phyloP scores from a whole-genome alignment of 1,140 invertebrate genomes.

The Bombus balteatus region DNA sequence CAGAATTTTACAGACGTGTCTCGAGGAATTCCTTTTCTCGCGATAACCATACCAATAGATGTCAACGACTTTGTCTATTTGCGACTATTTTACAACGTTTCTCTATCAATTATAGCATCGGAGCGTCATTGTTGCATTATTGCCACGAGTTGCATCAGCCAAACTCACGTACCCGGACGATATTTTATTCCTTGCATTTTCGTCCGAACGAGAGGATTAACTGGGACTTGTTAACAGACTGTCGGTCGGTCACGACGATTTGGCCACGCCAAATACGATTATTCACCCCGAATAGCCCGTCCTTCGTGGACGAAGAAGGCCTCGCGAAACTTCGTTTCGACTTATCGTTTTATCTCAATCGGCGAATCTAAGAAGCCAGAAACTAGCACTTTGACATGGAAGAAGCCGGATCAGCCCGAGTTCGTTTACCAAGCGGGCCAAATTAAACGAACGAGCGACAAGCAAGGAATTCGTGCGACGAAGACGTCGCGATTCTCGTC shows the following conservation, averaged over 20 bases:
- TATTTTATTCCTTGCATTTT: too few species aligned
- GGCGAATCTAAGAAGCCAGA: conserved; percentile 61
- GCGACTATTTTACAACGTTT: too few species aligned
- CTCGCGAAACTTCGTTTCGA: conserved; percentile 44
- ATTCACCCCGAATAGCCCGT: conserved; percentile 53
- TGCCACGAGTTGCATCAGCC: too few species aligned
- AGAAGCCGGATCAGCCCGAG: conserved; percentile 4
- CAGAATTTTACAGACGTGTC: too few species aligned
- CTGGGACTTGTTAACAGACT: conserved; percentile 12
- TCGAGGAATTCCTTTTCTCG: too few species aligned
- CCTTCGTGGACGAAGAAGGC: not conserved
- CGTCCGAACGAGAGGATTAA: not conserved
- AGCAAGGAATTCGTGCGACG: conserved; percentile 31
- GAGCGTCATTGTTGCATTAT: too few species aligned
- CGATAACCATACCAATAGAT: too few species aligned
- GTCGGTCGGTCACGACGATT: conserved; percentile 8
- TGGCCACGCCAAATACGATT: conserved; percentile 64
- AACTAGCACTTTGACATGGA: not conserved
- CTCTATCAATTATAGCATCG: too few species aligned
- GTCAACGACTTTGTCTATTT: too few species aligned
- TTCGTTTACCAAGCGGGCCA: conserved; percentile 45
- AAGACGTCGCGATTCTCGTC: not conserved
- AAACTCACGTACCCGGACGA: too few species aligned
- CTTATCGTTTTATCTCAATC: conserved; percentile 58
- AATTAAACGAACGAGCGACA: conserved; percentile 52